A percentile compares a stretch with the other conserved stretches of the same genome.
Conservation (phyloP, 2,888 invertebrate genomes). For the Drosophila percnosoma region DNA sequence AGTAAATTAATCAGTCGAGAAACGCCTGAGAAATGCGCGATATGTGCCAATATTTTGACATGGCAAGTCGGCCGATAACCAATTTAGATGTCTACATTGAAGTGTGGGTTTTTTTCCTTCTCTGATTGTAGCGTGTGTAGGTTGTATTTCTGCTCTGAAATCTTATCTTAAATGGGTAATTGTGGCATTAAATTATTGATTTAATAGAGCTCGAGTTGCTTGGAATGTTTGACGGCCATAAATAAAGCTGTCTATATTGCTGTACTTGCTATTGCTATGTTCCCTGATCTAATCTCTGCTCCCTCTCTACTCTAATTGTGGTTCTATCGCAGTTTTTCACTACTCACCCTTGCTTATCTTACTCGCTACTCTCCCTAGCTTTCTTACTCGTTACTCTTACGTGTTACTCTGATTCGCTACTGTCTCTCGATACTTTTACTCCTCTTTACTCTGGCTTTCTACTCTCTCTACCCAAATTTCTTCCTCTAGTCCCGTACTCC, state of each 20-base stretch:
- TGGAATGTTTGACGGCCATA: not conserved
- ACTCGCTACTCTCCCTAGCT: not conserved
- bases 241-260: not conserved
- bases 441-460: not conserved
- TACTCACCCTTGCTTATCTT: too few relatives aligned
- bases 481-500: too few relatives aligned
- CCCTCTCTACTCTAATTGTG: not conserved
- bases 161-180: slow-evolving; percentile 26
- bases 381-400: too few relatives aligned
- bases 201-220: not conserved
- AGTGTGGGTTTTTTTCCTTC: not conserved
- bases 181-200: not conserved
- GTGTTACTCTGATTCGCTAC: not conserved
- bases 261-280: not conserved
- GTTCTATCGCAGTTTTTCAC: not conserved
- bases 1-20: slow-evolving; percentile 24
- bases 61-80: slow-evolving; percentile 4
- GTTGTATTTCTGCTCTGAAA: not conserved
- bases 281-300: not conserved
- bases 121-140: not conserved
- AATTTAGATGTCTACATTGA: not conserved
- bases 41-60: slow-evolving; percentile 6
- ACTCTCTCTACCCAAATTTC: too few relatives aligned
- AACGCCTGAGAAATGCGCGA: not conserved
- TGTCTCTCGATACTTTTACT: not conserved